Conservation (phyloP, 2,113 vertebrate genomes). For the Microcebus jonahi region DNA sequence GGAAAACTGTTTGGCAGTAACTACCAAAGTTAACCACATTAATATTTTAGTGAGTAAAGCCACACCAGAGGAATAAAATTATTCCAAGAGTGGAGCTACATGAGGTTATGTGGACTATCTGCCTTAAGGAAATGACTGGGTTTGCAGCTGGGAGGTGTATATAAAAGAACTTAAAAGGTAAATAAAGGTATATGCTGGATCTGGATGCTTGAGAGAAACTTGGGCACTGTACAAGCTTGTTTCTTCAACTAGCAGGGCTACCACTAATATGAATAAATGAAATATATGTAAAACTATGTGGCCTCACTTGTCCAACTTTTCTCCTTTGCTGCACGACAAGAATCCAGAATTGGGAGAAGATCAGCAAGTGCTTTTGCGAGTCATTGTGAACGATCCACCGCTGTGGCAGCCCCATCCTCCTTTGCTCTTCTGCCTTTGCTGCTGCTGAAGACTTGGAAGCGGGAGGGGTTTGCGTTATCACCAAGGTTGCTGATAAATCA, state of each 20-base stretch:
- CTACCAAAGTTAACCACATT: not conserved
- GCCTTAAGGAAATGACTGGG: not conserved
- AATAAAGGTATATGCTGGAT: not conserved
- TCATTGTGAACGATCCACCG: no score
- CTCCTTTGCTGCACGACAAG: not conserved
- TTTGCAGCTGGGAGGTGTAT: not conserved
- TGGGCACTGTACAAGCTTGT: not conserved
- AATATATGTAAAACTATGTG: not conserved
- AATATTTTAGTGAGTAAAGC: not conserved
- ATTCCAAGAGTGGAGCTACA: not conserved
- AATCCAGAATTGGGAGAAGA: not conserved
- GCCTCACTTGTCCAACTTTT: not conserved
- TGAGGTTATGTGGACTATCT: not conserved
- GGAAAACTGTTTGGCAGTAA: not conserved
- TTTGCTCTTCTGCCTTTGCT: not conserved
- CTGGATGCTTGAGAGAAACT: not conserved
- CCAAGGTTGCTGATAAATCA: not conserved
- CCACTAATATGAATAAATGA: not conserved
- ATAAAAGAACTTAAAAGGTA: not conserved
- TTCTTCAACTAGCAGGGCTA: not conserved
- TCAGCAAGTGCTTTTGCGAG: not conserved
- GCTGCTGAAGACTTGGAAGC: not conserved
- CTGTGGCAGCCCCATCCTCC: fast-evolving
- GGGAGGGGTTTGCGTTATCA: not conserved
- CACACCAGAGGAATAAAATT: not conserved